A percentile compares a stretch with the other conserved stretches of the same genome.
Evolutionary conservation across 1,140 invertebrate genomes (phyloP).

Genomic region (Drosophila kohkoa): DNA sequence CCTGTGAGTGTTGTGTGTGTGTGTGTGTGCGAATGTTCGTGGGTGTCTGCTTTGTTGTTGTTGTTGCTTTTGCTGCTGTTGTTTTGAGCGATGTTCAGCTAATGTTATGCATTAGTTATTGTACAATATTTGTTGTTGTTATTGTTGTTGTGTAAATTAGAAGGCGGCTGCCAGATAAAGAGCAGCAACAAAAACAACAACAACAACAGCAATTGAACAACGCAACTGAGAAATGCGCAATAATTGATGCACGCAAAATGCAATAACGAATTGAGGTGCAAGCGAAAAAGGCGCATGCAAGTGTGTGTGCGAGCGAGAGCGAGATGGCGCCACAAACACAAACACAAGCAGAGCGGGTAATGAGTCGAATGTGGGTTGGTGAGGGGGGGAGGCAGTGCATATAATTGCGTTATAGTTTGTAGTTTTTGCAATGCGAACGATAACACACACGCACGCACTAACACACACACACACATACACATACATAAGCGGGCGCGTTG

Average conservation of each 20-base stretch:
- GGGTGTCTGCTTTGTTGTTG: background rate
- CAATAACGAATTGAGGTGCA: constrained; percentile 57
- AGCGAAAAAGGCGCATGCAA: constrained; percentile 38
- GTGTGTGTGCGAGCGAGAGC: constrained; percentile 1
- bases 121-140: constrained; percentile 58
- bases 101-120: constrained; percentile 74
- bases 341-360: constrained; percentile 19
- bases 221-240: constrained; percentile 79
- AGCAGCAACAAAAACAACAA: constrained; percentile 29
- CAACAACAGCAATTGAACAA: constrained; percentile 60
- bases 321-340: constrained; percentile 8
- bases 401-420: constrained; percentile 81
- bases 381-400: constrained; percentile 42
- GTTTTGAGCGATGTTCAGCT: constrained; percentile 27
- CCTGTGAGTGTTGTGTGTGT: background rate
- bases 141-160: constrained; percentile 71
- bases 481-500: background rate
- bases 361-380: constrained; percentile 27
- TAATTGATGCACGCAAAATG: constrained; percentile 83
- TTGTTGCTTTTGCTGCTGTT: constrained; percentile 8
- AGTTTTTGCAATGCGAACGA: constrained; percentile 69
- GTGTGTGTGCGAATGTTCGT: background rate
- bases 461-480: constrained; percentile 3
- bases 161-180: constrained; percentile 78
- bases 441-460: constrained; percentile 63